A percentile compares a stretch with the other conserved stretches of the same genome.
These are phyloP conservation scores for Melanotaenia pygmaea DNA, from an alignment of 2,797 vertebrate species.

Conservation along the genomic window DNA sequence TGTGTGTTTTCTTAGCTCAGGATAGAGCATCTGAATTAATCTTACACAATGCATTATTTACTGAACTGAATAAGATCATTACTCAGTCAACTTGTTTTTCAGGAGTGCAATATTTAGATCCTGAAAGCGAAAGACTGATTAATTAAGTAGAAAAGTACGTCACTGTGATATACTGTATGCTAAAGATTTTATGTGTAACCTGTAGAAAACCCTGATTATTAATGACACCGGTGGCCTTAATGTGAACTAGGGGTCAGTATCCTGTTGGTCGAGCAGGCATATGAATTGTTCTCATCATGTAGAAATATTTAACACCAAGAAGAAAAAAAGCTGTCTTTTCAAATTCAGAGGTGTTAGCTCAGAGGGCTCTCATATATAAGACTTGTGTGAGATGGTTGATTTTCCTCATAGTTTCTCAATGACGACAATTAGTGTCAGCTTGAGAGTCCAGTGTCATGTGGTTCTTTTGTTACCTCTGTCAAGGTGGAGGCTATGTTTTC, in stretches of 20 bases:
- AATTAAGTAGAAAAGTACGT: background rate
- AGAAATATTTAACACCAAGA: background rate
- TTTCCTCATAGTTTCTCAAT: background rate
- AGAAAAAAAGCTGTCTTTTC: background rate
- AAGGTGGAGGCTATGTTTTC: too few relatives aligned
- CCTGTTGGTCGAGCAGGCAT: background rate
- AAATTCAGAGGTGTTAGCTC: background rate
- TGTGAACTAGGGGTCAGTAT: background rate
- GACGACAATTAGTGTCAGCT: background rate
- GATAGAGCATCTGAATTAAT: background rate
- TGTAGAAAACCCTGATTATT: too few relatives aligned
- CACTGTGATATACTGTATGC: background rate
- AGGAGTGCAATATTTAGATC: background rate
- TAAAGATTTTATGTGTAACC: background rate
- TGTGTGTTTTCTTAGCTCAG: constrained; percentile 1
- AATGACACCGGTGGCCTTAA: background rate
- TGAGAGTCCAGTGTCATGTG: background rate
- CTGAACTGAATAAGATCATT: background rate
- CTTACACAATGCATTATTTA: background rate
- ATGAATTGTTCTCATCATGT: background rate
- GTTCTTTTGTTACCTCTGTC: background rate
- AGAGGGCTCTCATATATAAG: background rate
- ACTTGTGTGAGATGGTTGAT: background rate
- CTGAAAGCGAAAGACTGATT: too few relatives aligned
- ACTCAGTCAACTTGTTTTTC: background rate